Evolutionary conservation across 2,888 invertebrate species (phyloP), one percentile per base, ranked within the genome.

Genomic region (Julus scanicus): DNA sequence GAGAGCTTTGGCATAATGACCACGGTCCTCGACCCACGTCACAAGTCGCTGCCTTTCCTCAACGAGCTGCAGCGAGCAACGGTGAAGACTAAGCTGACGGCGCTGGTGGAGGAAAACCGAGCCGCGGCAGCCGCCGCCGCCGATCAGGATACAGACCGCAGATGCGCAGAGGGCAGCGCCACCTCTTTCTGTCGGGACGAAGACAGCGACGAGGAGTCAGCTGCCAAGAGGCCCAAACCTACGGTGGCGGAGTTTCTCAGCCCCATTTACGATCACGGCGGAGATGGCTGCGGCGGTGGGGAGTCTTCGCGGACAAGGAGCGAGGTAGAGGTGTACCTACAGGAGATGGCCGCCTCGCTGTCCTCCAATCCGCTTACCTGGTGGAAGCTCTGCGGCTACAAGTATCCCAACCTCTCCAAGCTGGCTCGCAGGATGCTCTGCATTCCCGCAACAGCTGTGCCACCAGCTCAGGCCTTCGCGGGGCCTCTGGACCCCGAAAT

Each of bases 351-450:
- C 13, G 87, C 87, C 40, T 87, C 39, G 9, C 88, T 88, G 37
- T 63, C 53, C 37, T 87, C 88, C 39, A 87, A 87, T 17, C 89
- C 89, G 5, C 89, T 89, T 29, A 48, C 86, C 17, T 89, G 89
- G 89, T 89, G 89, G 89, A 80, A 89, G n/a, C n/a, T 53, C n/a
- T 80, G 89, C 89, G 20, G 39, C 39, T 86, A 89, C 84, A 37
- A 86, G 37, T 89, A 89, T 49, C 88, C 89, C 5, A 57, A 20
- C n/a, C 29, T 89, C 29, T 86, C 89, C 39, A 88, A 89, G 44
- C 71, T 89, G 86, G 89, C 89, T 1, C 48, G 49, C 40, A 29
- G 88, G 53, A 63, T 89, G 71, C 80, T 89, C 40, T 87, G 87
- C 49, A 83, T 89, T 29, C 89, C 89, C 1, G 88, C 89, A 17